phyloP scores from a whole-genome alignment of 2,113 vertebrate species.

The Prunella fulvescens region DNA sequence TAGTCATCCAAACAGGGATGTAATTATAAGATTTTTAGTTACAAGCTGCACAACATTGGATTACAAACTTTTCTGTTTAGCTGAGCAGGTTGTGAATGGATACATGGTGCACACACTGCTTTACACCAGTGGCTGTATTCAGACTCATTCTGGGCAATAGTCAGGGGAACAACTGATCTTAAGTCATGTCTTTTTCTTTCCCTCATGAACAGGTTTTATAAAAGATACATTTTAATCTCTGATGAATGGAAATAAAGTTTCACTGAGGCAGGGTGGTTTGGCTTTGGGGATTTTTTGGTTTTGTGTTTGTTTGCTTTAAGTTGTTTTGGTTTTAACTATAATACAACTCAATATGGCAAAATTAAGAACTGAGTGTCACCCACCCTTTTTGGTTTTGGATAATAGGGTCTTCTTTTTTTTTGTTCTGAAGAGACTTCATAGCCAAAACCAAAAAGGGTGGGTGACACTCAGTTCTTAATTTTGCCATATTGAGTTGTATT shows the following conservation, averaged over 20 bases:
- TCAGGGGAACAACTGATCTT: not conserved
- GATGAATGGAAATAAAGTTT: not conserved
- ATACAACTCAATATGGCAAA: not conserved
- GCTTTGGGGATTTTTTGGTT: not conserved
- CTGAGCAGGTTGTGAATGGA: not conserved
- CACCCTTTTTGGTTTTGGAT: not conserved
- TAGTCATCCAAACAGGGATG: not conserved
- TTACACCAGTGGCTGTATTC: not conserved
- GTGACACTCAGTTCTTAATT: not conserved
- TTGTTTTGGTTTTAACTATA: not conserved
- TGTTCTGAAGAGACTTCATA: not conserved
- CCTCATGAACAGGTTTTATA: not conserved
- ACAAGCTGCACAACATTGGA: not conserved
- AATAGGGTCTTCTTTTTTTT: not conserved
- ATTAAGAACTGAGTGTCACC: not conserved
- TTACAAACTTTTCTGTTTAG: not conserved
- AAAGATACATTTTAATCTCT: not conserved
- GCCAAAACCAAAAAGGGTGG: not conserved
- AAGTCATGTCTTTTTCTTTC: not conserved
- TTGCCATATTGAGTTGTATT: not conserved
- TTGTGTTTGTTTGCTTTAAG: not conserved
- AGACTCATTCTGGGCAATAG: not conserved
- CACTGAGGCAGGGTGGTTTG: not conserved
- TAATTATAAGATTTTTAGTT: slow-evolving; percentile 6
- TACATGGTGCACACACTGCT: fast-evolving